phyloP scores from a whole-genome alignment of 2,113 vertebrate species.

The pig (Sus scrofa) region T2T-Sscrofa CM000828.6:52550001-52550500 shows the following conservation, averaged over 20 bases:
- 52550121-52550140: no score
- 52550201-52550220: not conserved
- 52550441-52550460: no score
- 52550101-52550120: no score
- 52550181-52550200: not conserved
- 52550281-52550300: not conserved
- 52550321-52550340: not conserved
- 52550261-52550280: constrained; percentile 55
- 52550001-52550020: not conserved
- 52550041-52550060: no score
- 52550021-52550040: constrained; percentile 6
- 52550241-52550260: constrained; percentile 55
- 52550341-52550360: constrained; percentile 4
- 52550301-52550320: constrained; percentile 44
- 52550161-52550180: no score
- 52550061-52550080: no score
- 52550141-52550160: no score
- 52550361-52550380: constrained; percentile 40
- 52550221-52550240: not conserved
- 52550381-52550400: not conserved
- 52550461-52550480: no score
- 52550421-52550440: no score
- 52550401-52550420: no score
- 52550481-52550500: no score
- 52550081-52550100: no score